These are phyloP conservation scores for Metalampra italica DNA, from an alignment of 2,888 invertebrate genomes.

Conservation along the genomic window DNA sequence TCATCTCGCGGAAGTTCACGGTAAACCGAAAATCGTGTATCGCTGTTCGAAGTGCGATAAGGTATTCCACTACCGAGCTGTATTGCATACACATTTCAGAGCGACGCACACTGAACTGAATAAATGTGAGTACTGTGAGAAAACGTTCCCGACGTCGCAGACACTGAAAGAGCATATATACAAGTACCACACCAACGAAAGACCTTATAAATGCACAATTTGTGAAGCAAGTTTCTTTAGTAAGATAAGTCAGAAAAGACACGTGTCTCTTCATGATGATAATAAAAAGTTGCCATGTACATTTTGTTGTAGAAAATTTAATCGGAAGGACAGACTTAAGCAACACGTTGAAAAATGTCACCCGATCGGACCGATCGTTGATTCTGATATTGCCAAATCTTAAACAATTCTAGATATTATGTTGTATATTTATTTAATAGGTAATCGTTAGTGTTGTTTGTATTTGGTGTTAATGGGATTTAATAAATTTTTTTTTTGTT, in stretches of 20 bases:
- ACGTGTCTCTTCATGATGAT: conserved; percentile 12
- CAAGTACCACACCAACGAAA: conserved; percentile 6
- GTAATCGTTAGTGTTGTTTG: not conserved
- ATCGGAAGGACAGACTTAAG: not conserved
- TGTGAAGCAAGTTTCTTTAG: not conserved
- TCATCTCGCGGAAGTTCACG: conserved; percentile 23
- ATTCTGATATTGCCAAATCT: not conserved
- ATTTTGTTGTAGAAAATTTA: conserved; percentile 6
- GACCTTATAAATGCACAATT: conserved; percentile 9
- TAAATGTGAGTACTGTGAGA: conserved; percentile 15
- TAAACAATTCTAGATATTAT: not conserved
- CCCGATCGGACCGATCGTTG: not conserved
- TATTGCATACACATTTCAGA: conserved; percentile 23
- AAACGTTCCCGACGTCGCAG: not conserved
- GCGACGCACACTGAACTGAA: conserved; percentile 21
- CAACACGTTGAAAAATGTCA: not conserved
- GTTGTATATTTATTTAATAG: not conserved
- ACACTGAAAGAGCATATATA: conserved; percentile 9
- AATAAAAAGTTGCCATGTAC: not conserved
- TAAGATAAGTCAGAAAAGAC: conserved; percentile 10
- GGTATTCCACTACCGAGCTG: conserved; percentile 16
- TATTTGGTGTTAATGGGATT: not conserved
- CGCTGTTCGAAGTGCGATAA: conserved; percentile 22
- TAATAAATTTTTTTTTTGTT: not conserved
- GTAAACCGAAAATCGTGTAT: conserved; percentile 17